A percentile compares a stretch with the other conserved stretches of the same genome.
phyloP scores from a whole-genome alignment of 2,797 vertebrate genomes.

The Paramormyrops hopkinsi region DNA sequence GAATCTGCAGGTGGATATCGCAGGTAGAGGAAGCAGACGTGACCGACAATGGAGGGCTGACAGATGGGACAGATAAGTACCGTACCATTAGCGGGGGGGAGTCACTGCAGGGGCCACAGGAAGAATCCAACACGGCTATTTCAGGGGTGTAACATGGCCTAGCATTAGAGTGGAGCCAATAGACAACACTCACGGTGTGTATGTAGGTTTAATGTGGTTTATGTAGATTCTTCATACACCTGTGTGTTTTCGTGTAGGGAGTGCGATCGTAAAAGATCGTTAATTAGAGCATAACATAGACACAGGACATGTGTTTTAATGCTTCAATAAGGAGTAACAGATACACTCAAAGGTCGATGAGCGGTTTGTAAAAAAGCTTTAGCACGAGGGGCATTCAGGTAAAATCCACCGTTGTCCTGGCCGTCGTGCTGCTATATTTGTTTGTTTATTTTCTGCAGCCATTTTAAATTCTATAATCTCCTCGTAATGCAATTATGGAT shows the following conservation, averaged over 20 bases:
- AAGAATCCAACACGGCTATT: background rate
- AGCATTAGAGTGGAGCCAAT: background rate
- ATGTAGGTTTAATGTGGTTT: background rate
- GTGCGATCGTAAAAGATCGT: background rate
- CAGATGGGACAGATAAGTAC: background rate
- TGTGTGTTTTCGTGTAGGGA: background rate
- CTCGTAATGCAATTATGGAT: conserved; percentile 11
- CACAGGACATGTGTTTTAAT: background rate
- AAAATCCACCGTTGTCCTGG: background rate
- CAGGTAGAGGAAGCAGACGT: background rate
- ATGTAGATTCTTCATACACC: background rate
- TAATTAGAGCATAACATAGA: background rate
- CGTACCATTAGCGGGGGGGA: background rate
- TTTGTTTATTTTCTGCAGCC: background rate
- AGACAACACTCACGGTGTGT: background rate
- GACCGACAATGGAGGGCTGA: background rate
- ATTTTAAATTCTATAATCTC: background rate
- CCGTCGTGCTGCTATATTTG: background rate
- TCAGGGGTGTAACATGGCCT: background rate
- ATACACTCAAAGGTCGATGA: background rate
- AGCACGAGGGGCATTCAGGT: background rate
- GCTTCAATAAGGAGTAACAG: background rate
- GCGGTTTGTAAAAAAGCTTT: background rate
- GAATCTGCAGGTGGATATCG: background rate
- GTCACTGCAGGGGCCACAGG: background rate